Base-by-base conservation (phyloP, 2,888 invertebrate genomes). In the Metacarcinus magister region DNA sequence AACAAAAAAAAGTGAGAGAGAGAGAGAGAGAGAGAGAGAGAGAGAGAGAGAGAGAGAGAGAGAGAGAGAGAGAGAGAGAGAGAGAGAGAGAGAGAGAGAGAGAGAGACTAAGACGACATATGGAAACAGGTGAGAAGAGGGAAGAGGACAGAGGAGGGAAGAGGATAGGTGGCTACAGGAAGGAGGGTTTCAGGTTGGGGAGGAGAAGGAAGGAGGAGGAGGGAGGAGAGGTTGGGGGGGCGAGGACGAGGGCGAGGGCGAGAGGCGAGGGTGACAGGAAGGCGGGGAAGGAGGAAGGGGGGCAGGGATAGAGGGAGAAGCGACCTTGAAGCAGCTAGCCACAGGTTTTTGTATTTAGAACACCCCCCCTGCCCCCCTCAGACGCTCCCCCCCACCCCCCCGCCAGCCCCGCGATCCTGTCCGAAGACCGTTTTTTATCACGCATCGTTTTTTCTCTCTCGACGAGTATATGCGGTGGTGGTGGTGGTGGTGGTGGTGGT, bases 311-410 rank as follows among this genome's bases (percentile, higher is more conserved):
- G 82, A 32, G 32, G 13, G 28, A 28, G 28, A 82, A 32, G 32
- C 82, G 82, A 82, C 82, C 82, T 82, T 82, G 28, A 82, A 10
- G 82, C 28, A 32, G 82, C 32, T 7, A 54, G 54, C 54, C 82
- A 32, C 82, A 82, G 82, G 82, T 82, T 82, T 82, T 82, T 82
- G 28, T 82, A 82, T 82, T 32, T 82, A 32, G 82, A 82, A 32
- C 82, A 82, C 28, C 28, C 19, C 67, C 19, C 67, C 67, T 23
- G 8, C 82, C 82, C 82, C 82, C 82, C 8, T 8, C 32, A 5
- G 28, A 7, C 32, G 0, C 32, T 8, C 82, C 32, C 32, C 82
- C 0, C 82, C 19, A 0, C 82, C 32, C 32, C 10, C 8, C 32
- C 7, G 5, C 54, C 54, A 8, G 7, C 54, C 82, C 82, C 13